These are phyloP conservation scores for Pammene aurita DNA, from an alignment of 2,888 invertebrate genomes.

Conservation along the genomic window DNA sequence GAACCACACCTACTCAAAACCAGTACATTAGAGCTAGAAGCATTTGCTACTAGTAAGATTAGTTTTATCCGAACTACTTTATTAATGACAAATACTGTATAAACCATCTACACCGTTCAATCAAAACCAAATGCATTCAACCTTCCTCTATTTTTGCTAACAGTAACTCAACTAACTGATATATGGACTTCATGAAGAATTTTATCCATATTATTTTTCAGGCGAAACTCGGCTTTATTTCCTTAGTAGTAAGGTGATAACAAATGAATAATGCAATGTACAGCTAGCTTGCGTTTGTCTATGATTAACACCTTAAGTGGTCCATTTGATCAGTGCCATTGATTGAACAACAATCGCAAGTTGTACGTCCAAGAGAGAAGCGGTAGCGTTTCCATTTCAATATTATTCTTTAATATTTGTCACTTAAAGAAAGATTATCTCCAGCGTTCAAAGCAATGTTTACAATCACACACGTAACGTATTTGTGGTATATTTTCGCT, in stretches of 20 bases:
- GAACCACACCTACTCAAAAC: not conserved
- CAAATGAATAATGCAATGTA: constrained; percentile 3
- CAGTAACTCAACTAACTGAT: constrained; percentile 1
- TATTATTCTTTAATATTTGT: not conserved
- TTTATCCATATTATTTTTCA: not conserved
- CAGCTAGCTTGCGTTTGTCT: constrained; percentile 44
- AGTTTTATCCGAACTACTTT: not conserved
- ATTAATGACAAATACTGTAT: not conserved
- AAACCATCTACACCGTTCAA: constrained; percentile 2
- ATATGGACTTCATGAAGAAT: constrained; percentile 1
- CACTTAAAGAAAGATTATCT: too few relatives aligned
- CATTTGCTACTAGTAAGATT: not conserved
- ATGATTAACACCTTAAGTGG: constrained; percentile 67
- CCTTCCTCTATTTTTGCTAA: constrained; percentile 16
- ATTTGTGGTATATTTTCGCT: too few relatives aligned
- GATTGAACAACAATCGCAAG: constrained; percentile 50
- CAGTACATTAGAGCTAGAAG: not conserved
- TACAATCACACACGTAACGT: not conserved
- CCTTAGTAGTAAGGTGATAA: not conserved
- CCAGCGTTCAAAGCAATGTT: too few relatives aligned
- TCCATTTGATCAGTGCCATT: constrained; percentile 60
- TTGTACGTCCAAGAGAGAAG: constrained; percentile 26
- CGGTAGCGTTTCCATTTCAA: constrained; percentile 14
- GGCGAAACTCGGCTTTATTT: constrained; percentile 11
- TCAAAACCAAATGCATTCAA: constrained; percentile 3